Evolutionary conservation across 2,888 invertebrate genomes (phyloP).

Genomic region (Megalurothrips usitatus): DNA sequence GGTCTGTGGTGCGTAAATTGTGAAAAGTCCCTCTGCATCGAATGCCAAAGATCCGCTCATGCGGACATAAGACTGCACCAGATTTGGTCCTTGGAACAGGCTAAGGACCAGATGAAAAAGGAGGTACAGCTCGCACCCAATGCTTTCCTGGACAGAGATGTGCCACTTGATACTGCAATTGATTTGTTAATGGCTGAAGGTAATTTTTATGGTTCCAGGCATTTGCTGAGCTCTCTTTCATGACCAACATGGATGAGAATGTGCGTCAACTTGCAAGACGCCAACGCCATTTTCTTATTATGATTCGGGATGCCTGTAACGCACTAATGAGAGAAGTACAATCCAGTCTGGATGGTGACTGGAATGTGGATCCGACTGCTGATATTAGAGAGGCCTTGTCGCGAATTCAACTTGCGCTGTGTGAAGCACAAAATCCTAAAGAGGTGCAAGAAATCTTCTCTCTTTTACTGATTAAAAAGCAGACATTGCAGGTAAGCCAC

Average conservation of each 20-base stretch:
- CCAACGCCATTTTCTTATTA: constrained; percentile 66
- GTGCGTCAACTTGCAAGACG: constrained; percentile 65
- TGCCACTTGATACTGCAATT: background rate
- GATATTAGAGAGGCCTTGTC: constrained; percentile 58
- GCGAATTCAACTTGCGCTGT: constrained; percentile 42
- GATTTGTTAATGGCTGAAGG: background rate
- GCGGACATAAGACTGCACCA: background rate
- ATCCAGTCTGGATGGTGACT: constrained; percentile 65
- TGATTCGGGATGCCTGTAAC: constrained; percentile 68
- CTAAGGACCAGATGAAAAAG: background rate
- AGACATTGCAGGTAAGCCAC: constrained; percentile 52
- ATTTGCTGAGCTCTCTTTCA: constrained; percentile 61
- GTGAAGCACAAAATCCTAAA: constrained; percentile 55
- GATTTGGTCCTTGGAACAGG: background rate
- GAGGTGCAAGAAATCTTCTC: constrained; percentile 60
- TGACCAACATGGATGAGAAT: constrained; percentile 64
- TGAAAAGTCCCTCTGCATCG: background rate
- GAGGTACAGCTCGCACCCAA: background rate
- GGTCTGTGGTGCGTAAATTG: background rate
- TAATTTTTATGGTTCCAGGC: constrained; percentile 44
- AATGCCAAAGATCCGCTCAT: background rate
- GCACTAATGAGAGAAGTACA: constrained; percentile 70
- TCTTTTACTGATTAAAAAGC: constrained; percentile 60
- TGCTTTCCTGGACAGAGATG: background rate
- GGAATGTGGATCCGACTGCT: constrained; percentile 52